A percentile compares a stretch with the other conserved stretches of the same genome.
These are phyloP conservation scores for Microchirus variegatus DNA, from an alignment of 2,797 vertebrate genomes.

Conservation along the genomic window DNA sequence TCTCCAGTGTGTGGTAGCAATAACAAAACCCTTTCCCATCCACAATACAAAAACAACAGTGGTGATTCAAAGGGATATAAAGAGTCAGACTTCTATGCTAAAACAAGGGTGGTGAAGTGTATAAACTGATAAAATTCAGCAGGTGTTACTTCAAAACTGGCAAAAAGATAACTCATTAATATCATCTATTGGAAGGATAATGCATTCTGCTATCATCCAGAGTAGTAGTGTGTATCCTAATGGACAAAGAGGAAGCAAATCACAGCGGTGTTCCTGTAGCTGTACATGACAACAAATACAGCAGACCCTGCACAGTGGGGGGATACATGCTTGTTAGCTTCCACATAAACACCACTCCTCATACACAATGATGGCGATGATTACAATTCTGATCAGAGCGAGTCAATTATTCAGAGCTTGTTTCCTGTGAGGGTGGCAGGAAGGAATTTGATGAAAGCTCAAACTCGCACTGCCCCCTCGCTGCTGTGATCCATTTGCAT, in stretches of 20 bases:
- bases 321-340: slow-evolving; percentile 40
- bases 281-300: slow-evolving; percentile 35
- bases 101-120: slow-evolving; percentile 24
- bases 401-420: slow-evolving; percentile 38
- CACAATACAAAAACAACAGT: slow-evolving; percentile 40
- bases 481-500: slow-evolving; percentile 44
- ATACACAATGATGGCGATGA: slow-evolving; percentile 29
- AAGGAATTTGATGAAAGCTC: slow-evolving; percentile 44
- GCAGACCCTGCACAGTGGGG: slow-evolving; percentile 27
- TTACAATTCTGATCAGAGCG: slow-evolving; percentile 34
- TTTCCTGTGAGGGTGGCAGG: slow-evolving; percentile 31
- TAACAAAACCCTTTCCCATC: slow-evolving; percentile 35
- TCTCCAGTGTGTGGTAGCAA: slow-evolving; percentile 26
- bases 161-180: slow-evolving; percentile 31
- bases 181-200: slow-evolving; percentile 23
- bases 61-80: slow-evolving; percentile 26
- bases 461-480: slow-evolving; percentile 17
- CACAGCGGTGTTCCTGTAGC: slow-evolving; percentile 34
- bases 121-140: slow-evolving; percentile 45
- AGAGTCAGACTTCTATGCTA: slow-evolving; percentile 33
- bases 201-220: slow-evolving; percentile 31
- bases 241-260: slow-evolving; percentile 30
- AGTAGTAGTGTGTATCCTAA: slow-evolving; percentile 23
- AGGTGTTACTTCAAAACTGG: slow-evolving; percentile 54
- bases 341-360: slow-evolving; percentile 39